Evolutionary conservation across 2,888 invertebrate genomes (phyloP).

Genomic region (Buathra laborator): DNA sequence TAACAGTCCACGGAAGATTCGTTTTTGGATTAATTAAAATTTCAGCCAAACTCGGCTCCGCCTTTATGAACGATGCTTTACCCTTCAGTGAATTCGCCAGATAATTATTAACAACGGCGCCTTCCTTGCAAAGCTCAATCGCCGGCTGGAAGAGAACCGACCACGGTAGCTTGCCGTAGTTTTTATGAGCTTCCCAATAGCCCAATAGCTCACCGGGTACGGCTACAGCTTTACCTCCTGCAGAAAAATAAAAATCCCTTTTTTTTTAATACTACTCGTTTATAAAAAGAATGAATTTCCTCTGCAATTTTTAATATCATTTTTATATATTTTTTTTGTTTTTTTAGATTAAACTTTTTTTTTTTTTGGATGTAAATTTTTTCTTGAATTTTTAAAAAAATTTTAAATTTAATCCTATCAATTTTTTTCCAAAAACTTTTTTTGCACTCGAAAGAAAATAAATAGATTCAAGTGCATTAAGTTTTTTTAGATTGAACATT

Average conservation of each 20-base stretch:
- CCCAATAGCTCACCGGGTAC: constrained; percentile 97
- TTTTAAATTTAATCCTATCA: too few species aligned
- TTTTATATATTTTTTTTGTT: too few species aligned
- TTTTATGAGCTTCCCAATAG: constrained; percentile 91
- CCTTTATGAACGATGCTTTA: constrained; percentile 86
- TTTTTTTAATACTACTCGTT: not conserved
- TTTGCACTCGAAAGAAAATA: too few species aligned
- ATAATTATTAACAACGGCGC: constrained; percentile 90
- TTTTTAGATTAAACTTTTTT: too few species aligned
- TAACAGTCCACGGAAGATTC: constrained; percentile 79
- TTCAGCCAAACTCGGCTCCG: constrained; percentile 88
- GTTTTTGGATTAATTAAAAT: constrained; percentile 81
- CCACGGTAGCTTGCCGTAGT: constrained; percentile 93
- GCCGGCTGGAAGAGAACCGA: constrained; percentile 91
- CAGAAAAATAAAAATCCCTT: constrained; percentile 50
- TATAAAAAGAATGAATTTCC: too few species aligned
- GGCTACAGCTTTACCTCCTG: constrained; percentile 91
- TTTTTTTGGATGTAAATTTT: too few species aligned
- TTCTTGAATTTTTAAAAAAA: too few species aligned
- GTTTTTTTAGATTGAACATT: too few species aligned
- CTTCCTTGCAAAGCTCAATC: constrained; percentile 91
- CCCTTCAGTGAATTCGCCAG: constrained; percentile 87
- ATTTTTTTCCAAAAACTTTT: too few species aligned
- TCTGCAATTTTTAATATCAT: too few species aligned
- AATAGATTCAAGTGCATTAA: too few species aligned